Conservation (phyloP, 2,888 invertebrate species). For the Drosophila cracens region DNA sequence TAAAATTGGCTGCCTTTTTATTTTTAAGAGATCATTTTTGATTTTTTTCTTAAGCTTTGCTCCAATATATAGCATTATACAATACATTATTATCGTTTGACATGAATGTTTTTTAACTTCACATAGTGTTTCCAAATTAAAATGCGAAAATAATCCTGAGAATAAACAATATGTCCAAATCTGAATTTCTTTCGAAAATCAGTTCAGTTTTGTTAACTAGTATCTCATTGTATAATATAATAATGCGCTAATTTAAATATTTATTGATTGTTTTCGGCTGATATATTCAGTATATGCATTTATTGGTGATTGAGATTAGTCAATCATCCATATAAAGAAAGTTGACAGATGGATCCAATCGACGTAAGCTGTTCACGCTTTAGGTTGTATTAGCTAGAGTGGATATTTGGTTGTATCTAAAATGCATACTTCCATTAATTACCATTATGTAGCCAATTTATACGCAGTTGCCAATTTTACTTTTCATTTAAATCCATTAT, state of each 20-base stretch:
- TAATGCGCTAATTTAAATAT: neutral
- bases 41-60: neutral
- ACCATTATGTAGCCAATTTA: neutral
- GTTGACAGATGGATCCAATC: neutral
- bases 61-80: neutral
- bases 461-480: too few species aligned
- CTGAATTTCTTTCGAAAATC: too few species aligned
- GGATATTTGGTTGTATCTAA: neutral
- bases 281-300: neutral
- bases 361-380: neutral
- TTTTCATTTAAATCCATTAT: neutral
- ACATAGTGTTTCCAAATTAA: neutral
- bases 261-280: neutral
- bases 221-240: neutral
- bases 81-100: neutral
- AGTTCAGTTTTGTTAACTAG: neutral
- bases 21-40: neutral
- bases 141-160: neutral
- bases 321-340: neutral
- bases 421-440: neutral
- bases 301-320: neutral
- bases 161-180: neutral
- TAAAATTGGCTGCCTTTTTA: slow-evolving; percentile 26
- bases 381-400: neutral
- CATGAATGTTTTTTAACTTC: neutral